Conservation (phyloP, 2,888 invertebrate species). For the Flexamia atlantica region DNA sequence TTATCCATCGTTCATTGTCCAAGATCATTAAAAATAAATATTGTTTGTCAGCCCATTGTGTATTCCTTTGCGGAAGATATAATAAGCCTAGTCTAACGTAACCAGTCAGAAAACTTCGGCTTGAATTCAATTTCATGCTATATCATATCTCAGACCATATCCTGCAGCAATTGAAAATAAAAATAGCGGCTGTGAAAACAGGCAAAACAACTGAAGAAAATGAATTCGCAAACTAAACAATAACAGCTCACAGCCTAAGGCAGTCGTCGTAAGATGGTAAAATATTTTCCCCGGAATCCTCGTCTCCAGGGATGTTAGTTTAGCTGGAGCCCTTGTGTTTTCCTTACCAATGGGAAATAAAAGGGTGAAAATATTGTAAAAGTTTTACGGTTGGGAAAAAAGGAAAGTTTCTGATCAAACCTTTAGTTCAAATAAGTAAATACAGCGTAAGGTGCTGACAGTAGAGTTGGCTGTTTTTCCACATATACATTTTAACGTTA, state of each 20-base stretch:
- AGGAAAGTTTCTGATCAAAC: too few relatives aligned
- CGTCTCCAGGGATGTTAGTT: constrained; percentile 16
- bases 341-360: background rate
- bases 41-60: too few relatives aligned
- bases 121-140: too few relatives aligned
- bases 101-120: too few relatives aligned
- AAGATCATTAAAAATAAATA: too few relatives aligned
- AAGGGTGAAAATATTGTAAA: background rate
- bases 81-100: too few relatives aligned
- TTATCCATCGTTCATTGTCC: too few relatives aligned
- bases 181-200: constrained; percentile 20
- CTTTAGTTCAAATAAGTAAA: too few relatives aligned
- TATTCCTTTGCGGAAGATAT: too few relatives aligned
- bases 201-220: constrained; percentile 27
- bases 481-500: too few relatives aligned
- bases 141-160: background rate
- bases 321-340: background rate
- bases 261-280: constrained; percentile 18
- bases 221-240: constrained; percentile 41
- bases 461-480: too few relatives aligned
- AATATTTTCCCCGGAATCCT: constrained; percentile 12
- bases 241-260: constrained; percentile 2
- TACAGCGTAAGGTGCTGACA: too few relatives aligned
- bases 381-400: background rate
- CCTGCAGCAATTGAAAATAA: constrained; percentile 52